phyloP scores from a whole-genome alignment of 2,797 vertebrate species.

The Falco rusticolus region DNA sequence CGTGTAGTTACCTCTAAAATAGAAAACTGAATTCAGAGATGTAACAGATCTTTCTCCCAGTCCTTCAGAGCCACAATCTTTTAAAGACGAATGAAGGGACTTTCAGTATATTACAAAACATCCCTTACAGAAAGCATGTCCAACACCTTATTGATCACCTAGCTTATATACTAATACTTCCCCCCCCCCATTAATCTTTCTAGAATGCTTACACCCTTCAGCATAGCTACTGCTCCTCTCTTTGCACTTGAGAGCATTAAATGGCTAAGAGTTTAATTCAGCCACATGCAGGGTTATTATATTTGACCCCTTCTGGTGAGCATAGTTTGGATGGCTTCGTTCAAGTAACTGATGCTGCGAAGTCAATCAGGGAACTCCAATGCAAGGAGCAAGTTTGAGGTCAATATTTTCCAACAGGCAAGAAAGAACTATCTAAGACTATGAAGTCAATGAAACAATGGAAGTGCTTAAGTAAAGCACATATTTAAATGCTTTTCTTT shows the following conservation, averaged over 20 bases:
- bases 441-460: constrained; percentile 12
- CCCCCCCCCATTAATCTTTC: background rate
- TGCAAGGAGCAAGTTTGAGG: background rate
- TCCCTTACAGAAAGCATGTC: background rate
- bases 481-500: background rate
- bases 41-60: background rate
- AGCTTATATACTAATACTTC: background rate
- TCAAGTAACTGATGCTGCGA: background rate
- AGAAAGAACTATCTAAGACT: constrained; percentile 16
- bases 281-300: background rate
- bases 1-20: background rate
- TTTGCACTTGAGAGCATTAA: background rate
- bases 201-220: background rate
- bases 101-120: background rate
- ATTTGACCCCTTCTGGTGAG: background rate
- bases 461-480: constrained; percentile 1
- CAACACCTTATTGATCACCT: background rate
- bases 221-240: background rate
- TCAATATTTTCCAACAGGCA: constrained; percentile 14
- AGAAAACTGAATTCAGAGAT: background rate
- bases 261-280: background rate
- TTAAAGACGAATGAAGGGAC: background rate
- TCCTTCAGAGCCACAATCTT: background rate
- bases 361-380: background rate
- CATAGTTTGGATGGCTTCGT: background rate